Evolutionary conservation across 1,140 invertebrate species (phyloP).

Genomic region (honey bee (Apis mellifera)): DNA sequence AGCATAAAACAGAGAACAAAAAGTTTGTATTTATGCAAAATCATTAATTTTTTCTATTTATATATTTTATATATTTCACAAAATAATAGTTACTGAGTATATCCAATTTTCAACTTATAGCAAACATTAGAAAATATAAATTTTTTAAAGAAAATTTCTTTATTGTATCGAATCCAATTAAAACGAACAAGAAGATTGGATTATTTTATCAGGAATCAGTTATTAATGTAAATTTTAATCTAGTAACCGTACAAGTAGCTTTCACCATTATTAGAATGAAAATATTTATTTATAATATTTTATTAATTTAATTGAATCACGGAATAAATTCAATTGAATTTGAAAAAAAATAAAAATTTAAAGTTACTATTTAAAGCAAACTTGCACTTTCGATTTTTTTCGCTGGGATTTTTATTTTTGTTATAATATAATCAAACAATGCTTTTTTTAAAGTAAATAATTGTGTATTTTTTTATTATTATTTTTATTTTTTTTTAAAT

Average conservation of each 20-base stretch:
- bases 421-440: background rate
- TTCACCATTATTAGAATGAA: conserved; percentile 16
- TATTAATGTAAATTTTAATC: background rate
- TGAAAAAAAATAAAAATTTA: background rate
- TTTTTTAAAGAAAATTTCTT: background rate
- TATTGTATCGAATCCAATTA: background rate
- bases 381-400: background rate
- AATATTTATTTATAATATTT: conserved; percentile 6
- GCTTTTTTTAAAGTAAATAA: background rate
- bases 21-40: conserved; percentile 5
- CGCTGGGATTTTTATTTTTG: background rate
- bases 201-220: background rate
- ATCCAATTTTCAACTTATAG: background rate
- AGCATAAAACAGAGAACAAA: conserved; percentile 3
- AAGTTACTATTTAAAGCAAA: background rate
- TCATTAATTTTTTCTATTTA: background rate
- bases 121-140: background rate
- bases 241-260: background rate
- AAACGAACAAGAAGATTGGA: background rate
- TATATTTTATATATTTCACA: background rate
- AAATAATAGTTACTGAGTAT: background rate
- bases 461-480: background rate
- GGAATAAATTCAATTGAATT: background rate
- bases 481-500: background rate
- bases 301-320: background rate